phyloP scores from a whole-genome alignment of 2,888 invertebrate genomes.

The Eupithecia vulgata region DNA sequence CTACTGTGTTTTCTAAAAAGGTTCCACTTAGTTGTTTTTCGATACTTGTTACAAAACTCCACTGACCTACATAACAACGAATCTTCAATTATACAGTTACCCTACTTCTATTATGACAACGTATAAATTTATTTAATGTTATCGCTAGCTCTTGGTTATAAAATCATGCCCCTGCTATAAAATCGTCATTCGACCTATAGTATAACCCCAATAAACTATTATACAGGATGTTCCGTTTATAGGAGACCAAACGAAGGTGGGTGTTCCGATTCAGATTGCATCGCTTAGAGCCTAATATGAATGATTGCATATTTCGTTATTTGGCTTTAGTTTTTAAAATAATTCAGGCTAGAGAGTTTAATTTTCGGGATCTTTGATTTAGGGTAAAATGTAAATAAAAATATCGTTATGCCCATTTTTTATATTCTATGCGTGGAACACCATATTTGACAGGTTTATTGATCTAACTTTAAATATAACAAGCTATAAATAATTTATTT shows the following conservation, averaged over 20 bases:
- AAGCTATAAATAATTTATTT: not conserved
- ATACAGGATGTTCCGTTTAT: not conserved
- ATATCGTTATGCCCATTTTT: too few relatives aligned
- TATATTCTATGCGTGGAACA: too few relatives aligned
- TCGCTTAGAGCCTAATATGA: not conserved
- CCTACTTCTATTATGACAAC: not conserved
- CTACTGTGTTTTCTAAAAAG: not conserved
- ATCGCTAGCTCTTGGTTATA: not conserved
- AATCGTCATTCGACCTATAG: not conserved
- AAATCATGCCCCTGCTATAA: not conserved
- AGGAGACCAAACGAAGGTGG: not conserved
- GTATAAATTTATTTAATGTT: not conserved
- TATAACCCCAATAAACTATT: not conserved
- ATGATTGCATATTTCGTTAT: not conserved
- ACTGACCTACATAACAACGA: not conserved
- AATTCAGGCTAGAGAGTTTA: too few relatives aligned
- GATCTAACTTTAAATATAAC: not conserved
- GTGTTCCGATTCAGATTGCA: not conserved
- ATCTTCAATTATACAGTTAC: not conserved
- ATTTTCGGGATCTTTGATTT: too few relatives aligned
- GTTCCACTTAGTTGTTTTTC: not conserved
- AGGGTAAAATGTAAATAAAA: too few relatives aligned
- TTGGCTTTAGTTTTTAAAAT: too few relatives aligned
- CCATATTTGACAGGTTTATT: not conserved
- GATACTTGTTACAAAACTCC: not conserved